Evolutionary conservation across 2,888 invertebrate species (phyloP), one percentile per base, ranked within the genome.

Genomic region (Drosophila tripunctata): DNA sequence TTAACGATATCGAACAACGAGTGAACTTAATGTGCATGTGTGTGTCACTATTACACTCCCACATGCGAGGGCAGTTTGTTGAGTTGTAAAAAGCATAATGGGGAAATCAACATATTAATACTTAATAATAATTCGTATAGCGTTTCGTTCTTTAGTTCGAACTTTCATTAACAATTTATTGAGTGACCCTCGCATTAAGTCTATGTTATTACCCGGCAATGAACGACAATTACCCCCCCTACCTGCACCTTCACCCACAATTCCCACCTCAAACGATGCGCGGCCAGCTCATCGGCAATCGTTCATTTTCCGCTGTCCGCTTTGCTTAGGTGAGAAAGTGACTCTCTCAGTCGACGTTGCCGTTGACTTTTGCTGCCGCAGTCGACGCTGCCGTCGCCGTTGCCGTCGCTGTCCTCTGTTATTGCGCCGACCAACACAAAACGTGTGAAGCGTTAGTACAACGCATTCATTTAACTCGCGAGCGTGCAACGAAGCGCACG

Each of bases 241-340:
- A n/a, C n/a, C 75, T 74, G 77, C 75, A 73, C 77, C 79, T 88
- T 75, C 38, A 70, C n/a, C n/a, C n/a, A 72, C 58, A 86, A 79
- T 82, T 75, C 55, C 56, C 63, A 8, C 27, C 27, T 10, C 27
- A 27, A 8, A 8, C 64, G 27, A 54, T 88, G 80, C 67, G 79
- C 79, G 44, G 67, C 54, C 68, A 78, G 68, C 85, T 87, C 71
- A 81, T 66, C 48, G 70, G 14, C 40, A 55, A 55, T 74, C 57
- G 41, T 57, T 31, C 38, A 48, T 31, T 33, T 41, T 15, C 22
- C 24, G 19, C 44, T 10, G 12, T 7, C 21, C 38, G 19, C 36
- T 21, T 31, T 36, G 38, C 40, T 24, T 51, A 70, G 71, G 71
- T 75, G 72, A 73, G 77, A 72, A 72, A 72, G 73, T 73, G 61